These are phyloP conservation scores for Lutraria rhynchaena DNA, from an alignment of 1,140 invertebrate genomes.

Conservation along the genomic window DNA sequence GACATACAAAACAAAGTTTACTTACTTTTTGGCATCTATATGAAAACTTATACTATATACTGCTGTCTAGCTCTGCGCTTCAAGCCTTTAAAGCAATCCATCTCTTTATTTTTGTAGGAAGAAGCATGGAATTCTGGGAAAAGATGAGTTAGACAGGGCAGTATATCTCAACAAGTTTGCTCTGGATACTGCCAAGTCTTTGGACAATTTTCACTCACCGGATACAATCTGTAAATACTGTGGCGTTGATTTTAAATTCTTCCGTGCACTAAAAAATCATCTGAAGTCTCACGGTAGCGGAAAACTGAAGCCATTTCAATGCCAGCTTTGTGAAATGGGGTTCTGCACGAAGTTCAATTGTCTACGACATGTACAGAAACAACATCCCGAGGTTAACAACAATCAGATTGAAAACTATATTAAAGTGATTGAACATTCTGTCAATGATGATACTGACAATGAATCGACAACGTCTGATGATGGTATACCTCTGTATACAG, in stretches of 20 bases:
- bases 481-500: slow-evolving; percentile 53
- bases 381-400: slow-evolving; percentile 79
- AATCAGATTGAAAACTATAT: slow-evolving; percentile 74
- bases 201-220: slow-evolving; percentile 71
- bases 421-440: slow-evolving; percentile 64
- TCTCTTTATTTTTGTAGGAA: slow-evolving; percentile 81
- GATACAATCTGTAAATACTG: slow-evolving; percentile 83
- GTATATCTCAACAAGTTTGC: slow-evolving; percentile 91
- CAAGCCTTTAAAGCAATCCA: too few species aligned
- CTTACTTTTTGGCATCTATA: too few species aligned
- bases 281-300: slow-evolving; percentile 81
- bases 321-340: slow-evolving; percentile 79
- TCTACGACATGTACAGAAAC: slow-evolving; percentile 82
- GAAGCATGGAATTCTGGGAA: slow-evolving; percentile 91
- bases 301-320: slow-evolving; percentile 81
- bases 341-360: slow-evolving; percentile 83
- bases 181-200: slow-evolving; percentile 87
- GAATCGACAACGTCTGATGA: slow-evolving; percentile 51
- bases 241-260: slow-evolving; percentile 82
- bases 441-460: slow-evolving; percentile 61
- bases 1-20: too few species aligned
- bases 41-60: too few species aligned
- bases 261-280: slow-evolving; percentile 82
- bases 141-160: slow-evolving; percentile 92
- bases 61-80: too few species aligned